Evolutionary conservation across 2,888 invertebrate genomes (phyloP), one percentile per base, ranked within the genome.

Genomic region (Tetragnatha montana): DNA sequence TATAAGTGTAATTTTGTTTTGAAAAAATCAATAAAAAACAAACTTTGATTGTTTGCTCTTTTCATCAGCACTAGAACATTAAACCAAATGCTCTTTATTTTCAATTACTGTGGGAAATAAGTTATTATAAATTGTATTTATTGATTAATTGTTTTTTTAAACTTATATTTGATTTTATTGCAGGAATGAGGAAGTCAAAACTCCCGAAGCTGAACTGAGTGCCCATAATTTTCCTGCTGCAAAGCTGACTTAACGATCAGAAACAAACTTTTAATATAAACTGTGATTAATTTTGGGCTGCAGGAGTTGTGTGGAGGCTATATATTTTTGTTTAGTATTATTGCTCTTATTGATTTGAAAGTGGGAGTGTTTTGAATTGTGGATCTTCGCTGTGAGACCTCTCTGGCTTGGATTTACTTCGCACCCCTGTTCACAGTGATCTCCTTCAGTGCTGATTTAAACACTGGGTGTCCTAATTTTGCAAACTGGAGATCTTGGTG

Each of bases 151-250:
- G 35, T 35, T 10, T 7, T 12, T 47, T 17, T 74, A 17, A 74
- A 35, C 35, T 75, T 14, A 8, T 35, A 35, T 12, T 47, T 75
- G 22, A 10, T 35, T 75, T 78, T 17, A 14, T 19, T 90, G 73
- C 19, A 86, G 86, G 35, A 79, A 47, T 88, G 73, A 73, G 71
- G 79, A 82, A 87, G 83, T 90, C 75, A 71, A 21, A 87, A 82
- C 74, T 87, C 68, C 68, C 69, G 69, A 87, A 49, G 83, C 85
- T 87, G 90, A 82, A 90, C 81, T 83, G 21, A 68, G 81, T 83
- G 90, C 87, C 87, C 87, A 81, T 85, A 85, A 74, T 81, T 83
- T 50, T 87, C 87, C 90, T 90, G 90, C 87, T 75, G 60, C 75
- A 78, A 73, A 83, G 82, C 69, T 84, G 82, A 90, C 87, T 81